Evolutionary conservation across 1,140 invertebrate genomes (phyloP).

Genomic region (Diplogasteroides magnus): DNA sequence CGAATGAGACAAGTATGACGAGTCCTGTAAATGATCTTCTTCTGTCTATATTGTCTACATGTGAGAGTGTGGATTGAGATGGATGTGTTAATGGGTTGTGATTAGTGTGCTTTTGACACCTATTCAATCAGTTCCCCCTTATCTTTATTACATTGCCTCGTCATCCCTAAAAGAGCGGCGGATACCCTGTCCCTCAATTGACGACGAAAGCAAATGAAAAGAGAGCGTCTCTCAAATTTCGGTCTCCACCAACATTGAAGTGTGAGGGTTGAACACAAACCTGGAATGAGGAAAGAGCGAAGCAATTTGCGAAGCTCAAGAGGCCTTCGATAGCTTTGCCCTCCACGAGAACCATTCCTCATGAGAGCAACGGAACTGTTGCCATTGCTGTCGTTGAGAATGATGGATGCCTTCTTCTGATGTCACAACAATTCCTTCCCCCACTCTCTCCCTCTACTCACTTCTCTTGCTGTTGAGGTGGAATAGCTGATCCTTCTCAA

Average conservation of each 20-base stretch:
- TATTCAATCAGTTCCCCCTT: too few relatives aligned
- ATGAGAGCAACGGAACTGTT: neutral
- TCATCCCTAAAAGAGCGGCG: too few relatives aligned
- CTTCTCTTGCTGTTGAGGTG: neutral
- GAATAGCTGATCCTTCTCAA: constrained; percentile 6
- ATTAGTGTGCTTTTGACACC: too few relatives aligned
- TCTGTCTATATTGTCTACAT: too few relatives aligned
- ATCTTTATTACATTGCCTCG: too few relatives aligned
- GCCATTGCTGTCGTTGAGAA: neutral
- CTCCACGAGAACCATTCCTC: neutral
- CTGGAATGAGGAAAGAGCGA: neutral
- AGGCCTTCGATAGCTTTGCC: neutral
- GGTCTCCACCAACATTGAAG: too few relatives aligned
- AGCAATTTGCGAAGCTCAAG: neutral
- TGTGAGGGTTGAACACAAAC: too few relatives aligned
- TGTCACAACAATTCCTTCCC: neutral
- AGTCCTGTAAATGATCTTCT: constrained; percentile 11
- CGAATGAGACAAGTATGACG: constrained; percentile 21
- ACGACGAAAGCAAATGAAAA: too few relatives aligned
- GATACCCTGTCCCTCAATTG: too few relatives aligned
- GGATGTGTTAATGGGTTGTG: too few relatives aligned
- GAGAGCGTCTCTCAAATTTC: too few relatives aligned
- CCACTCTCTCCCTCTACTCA: neutral
- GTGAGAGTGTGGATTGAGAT: too few relatives aligned
- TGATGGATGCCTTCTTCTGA: neutral